Evolutionary conservation across 2,797 vertebrate genomes (phyloP), one percentile per base, ranked within the genome.

Genomic region (Triplophysa yarkandensis): DNA sequence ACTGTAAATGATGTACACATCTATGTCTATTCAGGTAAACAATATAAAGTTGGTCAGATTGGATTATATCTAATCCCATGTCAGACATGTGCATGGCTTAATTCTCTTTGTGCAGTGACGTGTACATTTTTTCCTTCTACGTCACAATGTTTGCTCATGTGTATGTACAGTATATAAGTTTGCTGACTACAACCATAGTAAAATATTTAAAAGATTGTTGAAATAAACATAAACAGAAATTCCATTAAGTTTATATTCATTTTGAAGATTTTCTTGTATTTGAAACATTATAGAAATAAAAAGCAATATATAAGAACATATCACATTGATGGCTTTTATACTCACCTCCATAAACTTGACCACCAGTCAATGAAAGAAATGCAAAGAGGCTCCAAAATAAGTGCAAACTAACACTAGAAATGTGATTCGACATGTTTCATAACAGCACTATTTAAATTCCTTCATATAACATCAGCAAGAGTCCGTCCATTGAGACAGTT

Each of bases 21-120:
- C n/a, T n/a, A n/a, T n/a, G n/a, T n/a, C n/a, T 41, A 50, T 60
- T 62, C 30, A 50, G 14, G 52, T 54, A 66, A 79, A 79, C 67
- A 71, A 65, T 39, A 80, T 64, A 3, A 41, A 63, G 0, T 27
- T 36, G 63, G 58, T 72, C 77, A 87, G 72, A 86, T 44, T 82
- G 85, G 89, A 90, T 91, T 90, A 91, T 87, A 84, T 80, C n/a
- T 91, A 90, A 91, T 91, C 88, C 84, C 64, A 83, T 83, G 80
- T 77, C 71, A 79, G 55, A 87, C 76, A 60, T 80, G 48, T 39
- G 70, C 57, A 62, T n/a, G n/a, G n/a, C n/a, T n/a, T 41, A 76
- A 73, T 28, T 57, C 48, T 74, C 54, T 62, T 67, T 77, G 63
- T 54, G 54, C 27, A 61, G 36, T 68, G 41, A 74, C 57, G 63